These are phyloP conservation scores for Mamestra brassicae DNA, from an alignment of 2,888 invertebrate genomes.

Conservation along the genomic window DNA sequence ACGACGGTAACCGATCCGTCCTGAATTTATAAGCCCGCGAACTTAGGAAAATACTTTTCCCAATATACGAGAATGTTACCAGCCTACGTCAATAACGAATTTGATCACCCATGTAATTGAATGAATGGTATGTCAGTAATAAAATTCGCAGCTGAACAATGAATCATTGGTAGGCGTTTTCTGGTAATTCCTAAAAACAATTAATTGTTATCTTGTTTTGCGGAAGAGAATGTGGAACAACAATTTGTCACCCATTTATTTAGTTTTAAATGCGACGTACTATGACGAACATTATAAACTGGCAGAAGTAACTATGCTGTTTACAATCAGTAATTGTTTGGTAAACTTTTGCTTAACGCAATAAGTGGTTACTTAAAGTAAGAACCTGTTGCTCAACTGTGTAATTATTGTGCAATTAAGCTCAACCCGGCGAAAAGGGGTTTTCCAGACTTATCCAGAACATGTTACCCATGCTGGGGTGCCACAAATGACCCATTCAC, in stretches of 20 bases:
- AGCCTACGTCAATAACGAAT: too few species aligned
- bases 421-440: too few species aligned
- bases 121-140: not conserved
- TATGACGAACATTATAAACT: too few species aligned
- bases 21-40: too few species aligned
- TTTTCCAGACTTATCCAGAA: too few species aligned
- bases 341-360: not conserved
- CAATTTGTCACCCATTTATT: not conserved
- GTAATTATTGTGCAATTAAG: too few species aligned
- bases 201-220: constrained; percentile 24
- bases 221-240: constrained; percentile 21
- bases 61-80: too few species aligned
- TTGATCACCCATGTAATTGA: too few species aligned
- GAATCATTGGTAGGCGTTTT: constrained; percentile 42
- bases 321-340: not conserved
- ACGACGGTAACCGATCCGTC: not conserved
- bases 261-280: not conserved
- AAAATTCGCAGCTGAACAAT: not conserved
- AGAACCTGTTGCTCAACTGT: too few species aligned
- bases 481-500: too few species aligned
- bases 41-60: too few species aligned
- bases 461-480: not conserved
- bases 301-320: not conserved
- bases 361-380: not conserved
- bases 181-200: constrained; percentile 22